These are phyloP conservation scores for Cossypha polioptera DNA, from an alignment of 2,797 vertebrate species.

Conservation along the genomic window DNA sequence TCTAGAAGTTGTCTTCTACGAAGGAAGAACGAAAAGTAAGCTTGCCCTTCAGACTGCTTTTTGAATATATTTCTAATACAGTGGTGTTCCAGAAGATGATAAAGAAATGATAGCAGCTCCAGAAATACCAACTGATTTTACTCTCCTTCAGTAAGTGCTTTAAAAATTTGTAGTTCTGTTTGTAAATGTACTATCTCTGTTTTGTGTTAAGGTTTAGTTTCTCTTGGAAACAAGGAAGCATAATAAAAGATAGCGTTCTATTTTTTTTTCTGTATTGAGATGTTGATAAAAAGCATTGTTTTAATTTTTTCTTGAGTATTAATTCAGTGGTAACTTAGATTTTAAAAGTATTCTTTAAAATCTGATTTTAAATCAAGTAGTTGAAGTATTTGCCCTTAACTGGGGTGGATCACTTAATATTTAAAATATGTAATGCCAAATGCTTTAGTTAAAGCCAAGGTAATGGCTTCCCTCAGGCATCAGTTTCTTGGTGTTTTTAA, in stretches of 20 bases:
- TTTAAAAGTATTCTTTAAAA: not conserved
- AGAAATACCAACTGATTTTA: constrained; percentile 97
- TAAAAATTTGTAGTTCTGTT: not conserved
- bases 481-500: not conserved
- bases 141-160: constrained; percentile 91
- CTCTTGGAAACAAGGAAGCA: not conserved
- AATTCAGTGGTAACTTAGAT: not conserved
- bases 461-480: not conserved
- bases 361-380: not conserved
- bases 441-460: not conserved
- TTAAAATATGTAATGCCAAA: not conserved
- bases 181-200: not conserved
- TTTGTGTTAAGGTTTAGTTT: not conserved
- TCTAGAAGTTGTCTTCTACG: constrained; percentile 61
- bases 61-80: constrained; percentile 88
- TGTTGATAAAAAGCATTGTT: not conserved
- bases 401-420: not conserved
- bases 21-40: constrained; percentile 66
- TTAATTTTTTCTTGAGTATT: not conserved
- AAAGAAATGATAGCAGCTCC: constrained; percentile 99
- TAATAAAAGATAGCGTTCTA: not conserved
- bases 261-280: not conserved
- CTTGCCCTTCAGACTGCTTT: constrained; percentile 72
- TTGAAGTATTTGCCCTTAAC: not conserved
- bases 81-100: constrained; percentile 95